Evolutionary conservation across 2,888 invertebrate genomes (phyloP), one percentile per base, ranked within the genome.

Genomic region (Sympetrum striolatum): DNA sequence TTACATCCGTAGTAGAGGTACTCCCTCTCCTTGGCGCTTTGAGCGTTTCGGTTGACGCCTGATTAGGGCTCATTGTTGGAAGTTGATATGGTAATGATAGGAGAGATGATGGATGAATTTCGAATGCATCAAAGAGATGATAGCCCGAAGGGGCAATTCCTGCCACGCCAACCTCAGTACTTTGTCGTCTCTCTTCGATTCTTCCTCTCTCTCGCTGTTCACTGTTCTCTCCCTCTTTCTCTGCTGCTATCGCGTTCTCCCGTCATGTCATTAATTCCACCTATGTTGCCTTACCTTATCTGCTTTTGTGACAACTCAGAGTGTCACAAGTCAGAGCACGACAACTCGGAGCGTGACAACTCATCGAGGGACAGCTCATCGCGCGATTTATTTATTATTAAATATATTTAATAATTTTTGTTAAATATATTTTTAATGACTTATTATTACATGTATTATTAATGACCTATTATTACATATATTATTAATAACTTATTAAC

Each of bases 71-170:
- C 25, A 73, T 73, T 73, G 73, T 73, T 73, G 73, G 73, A 73
- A 73, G 73, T 73, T 73, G 73, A 73, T 73, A 73, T 73, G 73
- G 73, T 73, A 73, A 73, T 73, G 73, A 73, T 73, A 73, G 73
- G 73, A 73, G 73, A 73, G 31, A 73, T 73, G 73, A 73, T 73
- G 73, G 73, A 73, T 73, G 73, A 73, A 73, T 73, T 73, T 73
- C 73, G 73, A 73, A 73, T 73, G 73, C 73, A 73, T 73, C 73
- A 73, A 73, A 73, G 73, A 73, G 73, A 31, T 31, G 73, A 73
- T 73, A 73, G 73, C 73, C 73, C 31, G 31, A 31, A 73, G 73
- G 73, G 73, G 73, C 73, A n/a, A 73, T 90, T 79, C 80, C 90
- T 48, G 80, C 39, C 44, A 64, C 90, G 73, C 90, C 80, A 73